Base-by-base conservation (phyloP, 2,113 vertebrate species). In the Phyllostomus discolor region DNA sequence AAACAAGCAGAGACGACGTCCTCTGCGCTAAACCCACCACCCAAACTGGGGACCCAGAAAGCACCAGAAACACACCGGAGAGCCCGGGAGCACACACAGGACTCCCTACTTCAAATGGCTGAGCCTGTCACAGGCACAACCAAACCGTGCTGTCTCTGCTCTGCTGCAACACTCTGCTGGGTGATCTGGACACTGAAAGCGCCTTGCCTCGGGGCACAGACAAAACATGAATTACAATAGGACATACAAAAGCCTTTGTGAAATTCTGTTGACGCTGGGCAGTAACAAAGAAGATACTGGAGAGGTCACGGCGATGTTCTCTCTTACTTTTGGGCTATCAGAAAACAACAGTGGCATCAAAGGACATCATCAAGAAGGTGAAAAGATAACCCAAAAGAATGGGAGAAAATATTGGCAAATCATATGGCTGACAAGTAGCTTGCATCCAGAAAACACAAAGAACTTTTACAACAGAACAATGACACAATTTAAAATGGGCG, bases 31-130 rank as follows among this genome's bases (percentile, higher is more conserved):
- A 92, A 96, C 6, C 11, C 31, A 66, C 10, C 24, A 66, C 7
- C 78, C 72, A 94, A 89, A 96, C 89, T 79, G 46, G 86, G 43
- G n/a, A 76, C 2, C 46, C 90, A 92, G 78, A 95, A 84, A 94
- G 38, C 69, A 73, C 69, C 38, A 95, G 70, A 92, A 90, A n/a
- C 35, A 85, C 8, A 46, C 22, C 9, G 10, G 38, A 79, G 14
- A 7, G 33, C 66, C 28, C 26, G 57, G 31, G 5, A 93, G 64
- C 24, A 94, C 80, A 78, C 72, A 91, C 9, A 62, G 22, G 62
- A 84, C 52, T 52, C 70, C 59, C 5, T 54, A 54, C 48, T 78
- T 48, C 90, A 85, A 73, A 84, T 7, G 22, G 57, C 38, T 41
- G 35, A 62, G 62, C 4, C 78, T 46, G 41, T 69, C 2, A 62